phyloP scores from a whole-genome alignment of 2,888 invertebrate genomes.

The Meandrusa payeni region DNA sequence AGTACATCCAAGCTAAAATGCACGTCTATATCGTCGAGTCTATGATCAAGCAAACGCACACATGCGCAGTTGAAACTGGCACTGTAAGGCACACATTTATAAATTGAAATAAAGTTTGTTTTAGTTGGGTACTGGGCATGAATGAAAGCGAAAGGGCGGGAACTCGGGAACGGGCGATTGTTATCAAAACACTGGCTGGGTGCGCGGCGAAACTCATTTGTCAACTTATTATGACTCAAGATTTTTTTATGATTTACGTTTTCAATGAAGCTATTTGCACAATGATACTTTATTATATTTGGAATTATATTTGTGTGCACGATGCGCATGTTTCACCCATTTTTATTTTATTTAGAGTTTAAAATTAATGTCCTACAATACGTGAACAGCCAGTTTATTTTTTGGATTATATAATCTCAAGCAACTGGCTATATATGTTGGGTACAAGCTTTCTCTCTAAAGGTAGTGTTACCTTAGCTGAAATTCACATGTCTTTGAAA shows the following conservation, averaged over 20 bases:
- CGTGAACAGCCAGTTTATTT: too few species aligned
- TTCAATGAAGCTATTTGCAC: too few species aligned
- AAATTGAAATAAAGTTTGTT: slow-evolving; percentile 79
- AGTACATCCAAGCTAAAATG: slow-evolving; percentile 22
- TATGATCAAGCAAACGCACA: slow-evolving; percentile 56
- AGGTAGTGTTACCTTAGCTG: too few species aligned
- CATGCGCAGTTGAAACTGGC: slow-evolving; percentile 53
- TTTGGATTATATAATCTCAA: too few species aligned
- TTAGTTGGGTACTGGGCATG: slow-evolving; percentile 76
- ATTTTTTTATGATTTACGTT: neutral
- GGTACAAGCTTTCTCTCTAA: too few species aligned
- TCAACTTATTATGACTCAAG: slow-evolving; percentile 12
- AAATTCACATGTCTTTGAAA: too few species aligned
- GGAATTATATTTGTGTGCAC: too few species aligned
- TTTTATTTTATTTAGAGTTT: too few species aligned
- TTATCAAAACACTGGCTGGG: slow-evolving; percentile 57
- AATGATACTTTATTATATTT: too few species aligned
- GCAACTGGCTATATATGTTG: too few species aligned
- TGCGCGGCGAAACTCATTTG: slow-evolving; percentile 22
- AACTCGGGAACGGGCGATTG: slow-evolving; percentile 43
- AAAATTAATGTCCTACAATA: too few species aligned
- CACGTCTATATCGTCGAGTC: slow-evolving; percentile 35
- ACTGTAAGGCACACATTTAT: slow-evolving; percentile 63
- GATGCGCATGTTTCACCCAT: too few species aligned
- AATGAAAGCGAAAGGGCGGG: slow-evolving; percentile 72